Percentiles rank a stretch among this genome's conserved stretches.
Conservation (phyloP, 2,113 vertebrate genomes). For the Cettia cetti region DNA sequence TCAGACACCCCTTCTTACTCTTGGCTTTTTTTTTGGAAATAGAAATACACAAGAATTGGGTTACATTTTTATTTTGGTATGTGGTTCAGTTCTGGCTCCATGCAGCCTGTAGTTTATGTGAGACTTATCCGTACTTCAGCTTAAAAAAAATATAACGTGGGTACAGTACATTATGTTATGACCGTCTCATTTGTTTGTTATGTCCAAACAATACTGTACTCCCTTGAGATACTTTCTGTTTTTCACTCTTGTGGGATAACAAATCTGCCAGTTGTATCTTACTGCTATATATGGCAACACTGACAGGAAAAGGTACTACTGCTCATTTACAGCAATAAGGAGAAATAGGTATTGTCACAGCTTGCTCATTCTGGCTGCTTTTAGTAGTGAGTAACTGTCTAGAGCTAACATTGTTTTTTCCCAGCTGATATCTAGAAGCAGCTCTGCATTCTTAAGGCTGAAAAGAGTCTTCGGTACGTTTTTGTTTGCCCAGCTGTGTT, state of each 20-base stretch:
- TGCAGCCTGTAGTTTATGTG: background rate
- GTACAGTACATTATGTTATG: conserved; percentile 48
- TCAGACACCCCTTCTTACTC: background rate
- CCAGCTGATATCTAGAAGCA: background rate
- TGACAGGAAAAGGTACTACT: conserved; percentile 40
- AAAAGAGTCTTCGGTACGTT: background rate
- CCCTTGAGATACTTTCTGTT: conserved; percentile 64
- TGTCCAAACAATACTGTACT: conserved; percentile 42
- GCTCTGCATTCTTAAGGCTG: background rate
- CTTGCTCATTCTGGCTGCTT: background rate
- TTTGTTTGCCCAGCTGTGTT: background rate
- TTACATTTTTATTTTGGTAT: background rate
- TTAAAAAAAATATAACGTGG: background rate
- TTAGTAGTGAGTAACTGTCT: background rate
- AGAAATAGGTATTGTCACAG: background rate
- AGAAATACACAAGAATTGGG: background rate
- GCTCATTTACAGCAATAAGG: background rate
- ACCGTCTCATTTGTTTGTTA: conserved; percentile 64
- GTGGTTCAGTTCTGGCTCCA: background rate
- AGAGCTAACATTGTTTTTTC: background rate
- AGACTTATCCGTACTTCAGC: background rate
- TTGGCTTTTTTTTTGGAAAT: background rate
- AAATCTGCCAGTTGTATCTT: conserved; percentile 27
- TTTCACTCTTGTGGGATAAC: conserved; percentile 52
- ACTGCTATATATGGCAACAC: background rate